phyloP scores from a whole-genome alignment of 2,888 invertebrate species.

The Phalangium opilio region DNA sequence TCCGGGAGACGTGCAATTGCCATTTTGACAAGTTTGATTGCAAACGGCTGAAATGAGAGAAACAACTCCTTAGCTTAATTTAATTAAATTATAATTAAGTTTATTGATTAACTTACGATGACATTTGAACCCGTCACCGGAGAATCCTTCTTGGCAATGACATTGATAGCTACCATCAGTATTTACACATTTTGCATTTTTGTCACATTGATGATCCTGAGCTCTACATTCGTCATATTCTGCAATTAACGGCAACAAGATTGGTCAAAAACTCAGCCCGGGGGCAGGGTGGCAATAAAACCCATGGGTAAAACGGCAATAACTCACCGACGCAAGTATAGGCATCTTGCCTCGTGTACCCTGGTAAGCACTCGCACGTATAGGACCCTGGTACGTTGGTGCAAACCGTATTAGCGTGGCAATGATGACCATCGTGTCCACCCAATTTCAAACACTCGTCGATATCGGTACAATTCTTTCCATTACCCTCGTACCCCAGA shows the following conservation, averaged over 20 bases:
- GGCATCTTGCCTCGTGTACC: constrained; percentile 50
- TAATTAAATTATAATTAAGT: too few relatives aligned
- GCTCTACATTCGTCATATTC: constrained; percentile 64
- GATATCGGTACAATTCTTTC: constrained; percentile 45
- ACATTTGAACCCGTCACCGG: constrained; percentile 61
- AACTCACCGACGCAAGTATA: constrained; percentile 20
- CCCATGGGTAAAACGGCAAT: too few relatives aligned
- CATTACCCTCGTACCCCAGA: constrained; percentile 75
- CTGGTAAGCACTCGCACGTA: constrained; percentile 64
- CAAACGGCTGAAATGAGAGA: constrained; percentile 50
- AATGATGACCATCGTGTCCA: constrained; percentile 64
- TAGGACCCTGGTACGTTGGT: constrained; percentile 68
- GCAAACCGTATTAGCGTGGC: constrained; percentile 66
- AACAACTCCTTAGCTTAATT: too few relatives aligned
- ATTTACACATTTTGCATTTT: constrained; percentile 60
- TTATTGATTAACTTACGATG: constrained; percentile 46
- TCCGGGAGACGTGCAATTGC: constrained; percentile 64
- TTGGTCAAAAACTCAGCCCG: too few relatives aligned
- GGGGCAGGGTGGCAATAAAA: too few relatives aligned
- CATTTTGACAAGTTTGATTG: constrained; percentile 62
- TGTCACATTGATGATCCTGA: constrained; percentile 54
- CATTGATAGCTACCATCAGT: constrained; percentile 60
- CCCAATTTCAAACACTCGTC: constrained; percentile 69
- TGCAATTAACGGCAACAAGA: too few relatives aligned
- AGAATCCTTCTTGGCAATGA: constrained; percentile 51